Conservation (phyloP, 2,113 vertebrate species). For the Pteropus alecto region DNA sequence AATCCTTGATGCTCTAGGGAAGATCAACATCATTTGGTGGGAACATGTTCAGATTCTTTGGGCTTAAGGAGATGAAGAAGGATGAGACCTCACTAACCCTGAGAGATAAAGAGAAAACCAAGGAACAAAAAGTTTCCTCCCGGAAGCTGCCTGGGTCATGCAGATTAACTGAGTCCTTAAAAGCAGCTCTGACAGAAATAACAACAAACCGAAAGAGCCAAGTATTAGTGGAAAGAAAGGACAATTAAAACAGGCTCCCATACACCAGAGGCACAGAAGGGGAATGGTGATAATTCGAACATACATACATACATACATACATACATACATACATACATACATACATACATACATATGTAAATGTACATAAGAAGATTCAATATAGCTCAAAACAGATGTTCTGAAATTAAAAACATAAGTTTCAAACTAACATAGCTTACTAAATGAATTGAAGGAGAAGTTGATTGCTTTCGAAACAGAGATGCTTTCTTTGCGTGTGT, state of each 20-base stretch:
- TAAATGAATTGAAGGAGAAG: background rate
- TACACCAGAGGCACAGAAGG: background rate
- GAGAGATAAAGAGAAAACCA: background rate
- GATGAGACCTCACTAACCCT: background rate
- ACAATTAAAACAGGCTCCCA: background rate
- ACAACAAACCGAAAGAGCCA: background rate
- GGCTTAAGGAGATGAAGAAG: background rate
- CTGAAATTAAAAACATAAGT: background rate
- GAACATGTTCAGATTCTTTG: background rate
- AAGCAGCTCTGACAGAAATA: background rate
- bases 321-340: background rate
- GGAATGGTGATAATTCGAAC: background rate
- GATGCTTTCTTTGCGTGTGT: background rate
- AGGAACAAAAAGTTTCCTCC: background rate
- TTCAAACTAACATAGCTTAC: background rate
- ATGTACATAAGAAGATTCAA: background rate
- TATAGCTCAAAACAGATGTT: background rate
- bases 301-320: too few species aligned
- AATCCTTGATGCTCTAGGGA: background rate
- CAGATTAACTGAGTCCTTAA: background rate
- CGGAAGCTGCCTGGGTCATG: background rate
- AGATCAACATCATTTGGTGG: background rate
- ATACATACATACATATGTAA: background rate
- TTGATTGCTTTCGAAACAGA: background rate
- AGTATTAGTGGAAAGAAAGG: background rate